Conservation (phyloP, 2,888 invertebrate genomes). For the Phania funesta region DNA sequence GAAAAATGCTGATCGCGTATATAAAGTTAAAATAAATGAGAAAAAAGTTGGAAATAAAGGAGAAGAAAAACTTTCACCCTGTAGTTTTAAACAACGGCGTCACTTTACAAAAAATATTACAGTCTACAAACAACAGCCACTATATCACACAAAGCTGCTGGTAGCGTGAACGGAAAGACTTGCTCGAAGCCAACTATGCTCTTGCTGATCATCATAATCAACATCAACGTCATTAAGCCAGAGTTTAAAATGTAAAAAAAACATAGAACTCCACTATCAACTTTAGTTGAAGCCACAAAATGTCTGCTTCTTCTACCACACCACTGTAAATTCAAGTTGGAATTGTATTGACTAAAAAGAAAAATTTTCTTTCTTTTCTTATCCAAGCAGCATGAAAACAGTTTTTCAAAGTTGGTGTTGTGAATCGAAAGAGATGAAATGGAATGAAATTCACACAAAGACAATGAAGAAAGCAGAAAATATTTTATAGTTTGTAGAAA, state of each 20-base stretch:
- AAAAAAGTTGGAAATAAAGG: constrained; percentile 29
- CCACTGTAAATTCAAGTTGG: not conserved
- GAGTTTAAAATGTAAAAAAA: constrained; percentile 18
- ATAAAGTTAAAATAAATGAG: not conserved
- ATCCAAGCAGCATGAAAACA: not conserved
- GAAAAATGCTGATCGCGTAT: constrained; percentile 51
- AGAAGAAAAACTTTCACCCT: constrained; percentile 67
- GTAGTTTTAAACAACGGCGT: constrained; percentile 51
- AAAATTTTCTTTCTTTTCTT: constrained; percentile 10
- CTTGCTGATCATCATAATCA: not conserved
- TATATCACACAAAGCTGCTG: constrained; percentile 22
- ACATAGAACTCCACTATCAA: constrained; percentile 33
- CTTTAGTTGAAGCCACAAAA: constrained; percentile 10
- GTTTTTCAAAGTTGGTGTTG: not conserved
- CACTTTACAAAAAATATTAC: not conserved
- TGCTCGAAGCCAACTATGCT: not conserved
- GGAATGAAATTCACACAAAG: constrained; percentile 17
- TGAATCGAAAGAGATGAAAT: not conserved
- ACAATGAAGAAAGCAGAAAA: constrained; percentile 1
- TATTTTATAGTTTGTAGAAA: constrained; percentile 17
- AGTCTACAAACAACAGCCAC: not conserved
- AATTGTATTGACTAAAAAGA: constrained; percentile 1
- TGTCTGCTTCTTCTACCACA: not conserved
- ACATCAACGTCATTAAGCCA: not conserved
- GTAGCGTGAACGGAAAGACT: constrained; percentile 4